phyloP scores from a whole-genome alignment of 2,797 vertebrate genomes.

The Alca torda region DNA sequence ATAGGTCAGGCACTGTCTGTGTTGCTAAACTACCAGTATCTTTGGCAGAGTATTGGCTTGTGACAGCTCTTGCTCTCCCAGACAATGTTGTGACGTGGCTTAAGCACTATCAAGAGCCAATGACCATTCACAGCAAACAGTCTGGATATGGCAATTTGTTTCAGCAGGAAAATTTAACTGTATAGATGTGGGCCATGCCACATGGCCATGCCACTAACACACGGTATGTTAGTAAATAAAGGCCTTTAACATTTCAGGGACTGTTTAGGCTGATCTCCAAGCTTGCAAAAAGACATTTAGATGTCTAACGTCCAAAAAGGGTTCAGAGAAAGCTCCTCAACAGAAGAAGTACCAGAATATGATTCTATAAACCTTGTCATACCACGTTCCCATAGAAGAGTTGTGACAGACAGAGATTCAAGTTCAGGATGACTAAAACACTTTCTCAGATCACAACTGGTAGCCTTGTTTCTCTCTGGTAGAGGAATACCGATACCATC shows the following conservation, averaged over 20 bases:
- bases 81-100: background rate
- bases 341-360: background rate
- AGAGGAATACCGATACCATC: background rate
- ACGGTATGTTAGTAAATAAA: background rate
- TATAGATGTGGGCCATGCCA: background rate
- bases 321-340: background rate
- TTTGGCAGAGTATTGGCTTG: background rate
- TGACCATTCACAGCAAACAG: background rate
- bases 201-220: background rate
- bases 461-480: background rate
- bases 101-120: background rate
- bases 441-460: background rate
- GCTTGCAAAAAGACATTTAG: background rate
- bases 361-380: background rate
- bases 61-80: background rate
- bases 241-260: background rate
- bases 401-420: background rate
- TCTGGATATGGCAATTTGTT: background rate
- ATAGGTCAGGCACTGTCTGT: background rate
- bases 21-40: background rate
- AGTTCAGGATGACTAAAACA: background rate
- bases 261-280: background rate
- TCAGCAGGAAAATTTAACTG: background rate
- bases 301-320: background rate
- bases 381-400: background rate